phyloP scores from a whole-genome alignment of 2,113 vertebrate genomes.

The Strix aluco region DNA sequence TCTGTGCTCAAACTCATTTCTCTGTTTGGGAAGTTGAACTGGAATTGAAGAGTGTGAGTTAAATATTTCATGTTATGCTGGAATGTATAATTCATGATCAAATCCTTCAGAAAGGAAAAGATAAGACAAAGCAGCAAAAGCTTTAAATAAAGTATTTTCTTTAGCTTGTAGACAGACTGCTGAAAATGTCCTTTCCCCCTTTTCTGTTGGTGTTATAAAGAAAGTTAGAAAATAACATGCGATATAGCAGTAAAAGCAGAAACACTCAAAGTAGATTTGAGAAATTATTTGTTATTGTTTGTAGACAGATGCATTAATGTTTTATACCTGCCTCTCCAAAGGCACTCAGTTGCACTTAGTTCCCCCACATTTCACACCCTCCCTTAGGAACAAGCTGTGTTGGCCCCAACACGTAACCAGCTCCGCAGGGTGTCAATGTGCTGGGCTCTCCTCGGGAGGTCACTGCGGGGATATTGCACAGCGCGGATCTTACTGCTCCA shows the following conservation, averaged over 20 bases:
- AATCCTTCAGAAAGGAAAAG: slow-evolving; percentile 68
- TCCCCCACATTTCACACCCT: not conserved
- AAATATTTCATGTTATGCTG: slow-evolving; percentile 73
- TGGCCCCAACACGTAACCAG: not conserved
- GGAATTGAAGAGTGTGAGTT: slow-evolving; percentile 55
- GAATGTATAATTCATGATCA: slow-evolving; percentile 76
- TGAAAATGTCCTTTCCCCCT: slow-evolving; percentile 10
- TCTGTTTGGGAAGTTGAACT: slow-evolving; percentile 53
- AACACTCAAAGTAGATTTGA: not conserved
- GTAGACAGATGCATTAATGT: not conserved
- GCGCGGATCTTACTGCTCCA: no score
- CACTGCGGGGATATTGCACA: fast-evolving
- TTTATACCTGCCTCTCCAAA: not conserved
- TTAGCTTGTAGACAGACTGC: slow-evolving; percentile 22
- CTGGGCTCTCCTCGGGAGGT: not conserved
- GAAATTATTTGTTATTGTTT: not conserved
- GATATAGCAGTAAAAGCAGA: not conserved
- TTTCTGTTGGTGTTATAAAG: not conserved
- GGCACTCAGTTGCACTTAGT: not conserved
- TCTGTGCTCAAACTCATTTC: slow-evolving; percentile 26
- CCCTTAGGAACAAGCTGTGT: not conserved
- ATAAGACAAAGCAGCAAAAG: slow-evolving; percentile 60
- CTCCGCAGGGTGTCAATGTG: fast-evolving
- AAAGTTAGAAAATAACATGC: slow-evolving; percentile 25
- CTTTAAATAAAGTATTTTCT: slow-evolving; percentile 70